Evolutionary conservation across 2,888 invertebrate genomes (phyloP).

Genomic region (Gymnocheta viridis): DNA sequence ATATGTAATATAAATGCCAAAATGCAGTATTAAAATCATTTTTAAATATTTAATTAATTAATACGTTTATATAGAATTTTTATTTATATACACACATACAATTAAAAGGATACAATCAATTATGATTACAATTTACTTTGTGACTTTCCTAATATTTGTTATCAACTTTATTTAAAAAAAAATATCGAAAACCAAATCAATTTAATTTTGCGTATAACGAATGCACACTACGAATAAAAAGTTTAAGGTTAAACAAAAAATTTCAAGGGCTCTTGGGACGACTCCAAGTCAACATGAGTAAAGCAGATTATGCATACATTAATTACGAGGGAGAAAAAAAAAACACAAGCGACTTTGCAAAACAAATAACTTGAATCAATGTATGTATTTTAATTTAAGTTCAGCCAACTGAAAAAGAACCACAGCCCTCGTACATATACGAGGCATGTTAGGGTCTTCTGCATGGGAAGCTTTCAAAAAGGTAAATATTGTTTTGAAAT

Average conservation of each 20-base stretch:
- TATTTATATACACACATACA: slow-evolving; percentile 75
- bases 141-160: slow-evolving; percentile 1
- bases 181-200: slow-evolving; percentile 34
- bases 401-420: too few relatives aligned
- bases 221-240: slow-evolving; percentile 6
- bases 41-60: slow-evolving; percentile 55
- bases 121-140: slow-evolving; percentile 75
- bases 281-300: neutral
- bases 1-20: slow-evolving; percentile 81
- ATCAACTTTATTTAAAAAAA: slow-evolving; percentile 50
- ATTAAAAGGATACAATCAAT: slow-evolving; percentile 68
- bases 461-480: too few relatives aligned
- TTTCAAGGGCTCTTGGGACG: neutral
- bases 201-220: slow-evolving; percentile 64
- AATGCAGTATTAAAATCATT: slow-evolving; percentile 79
- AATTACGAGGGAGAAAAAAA: too few relatives aligned
- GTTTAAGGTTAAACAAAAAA: neutral
- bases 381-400: too few relatives aligned
- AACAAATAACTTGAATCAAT: too few relatives aligned
- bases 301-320: neutral
- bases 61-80: slow-evolving; percentile 75
- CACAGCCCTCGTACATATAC: too few relatives aligned
- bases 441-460: too few relatives aligned
- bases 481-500: too few relatives aligned
- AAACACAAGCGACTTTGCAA: too few relatives aligned